Percentiles rank a stretch among this genome's conserved stretches.
phyloP scores from a whole-genome alignment of 2,797 vertebrate species.

The Bovichtus diacanthus region DNA sequence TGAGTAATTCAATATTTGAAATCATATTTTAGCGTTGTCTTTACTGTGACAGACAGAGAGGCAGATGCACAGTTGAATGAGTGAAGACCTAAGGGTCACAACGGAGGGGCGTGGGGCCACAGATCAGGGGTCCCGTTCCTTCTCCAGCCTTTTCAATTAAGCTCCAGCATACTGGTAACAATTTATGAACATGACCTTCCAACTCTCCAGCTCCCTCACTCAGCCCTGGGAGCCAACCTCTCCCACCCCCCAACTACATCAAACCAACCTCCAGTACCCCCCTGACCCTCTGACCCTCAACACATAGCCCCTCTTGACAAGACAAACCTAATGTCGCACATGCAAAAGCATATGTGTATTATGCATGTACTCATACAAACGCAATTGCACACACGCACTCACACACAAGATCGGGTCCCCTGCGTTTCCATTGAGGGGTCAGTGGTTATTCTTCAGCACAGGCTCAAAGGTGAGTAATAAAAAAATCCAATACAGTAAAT shows the following conservation, averaged over 20 bases:
- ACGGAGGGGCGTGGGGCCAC: constrained; percentile 65
- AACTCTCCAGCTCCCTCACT: constrained; percentile 77
- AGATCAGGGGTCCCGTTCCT: constrained; percentile 80
- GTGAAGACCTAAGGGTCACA: constrained; percentile 72
- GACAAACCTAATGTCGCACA: constrained; percentile 62
- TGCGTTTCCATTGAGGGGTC: constrained; percentile 87
- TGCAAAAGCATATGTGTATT: constrained; percentile 61
- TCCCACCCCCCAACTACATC: constrained; percentile 75
- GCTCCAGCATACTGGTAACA: constrained; percentile 72
- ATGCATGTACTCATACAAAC: constrained; percentile 54
- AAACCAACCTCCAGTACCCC: constrained; percentile 70
- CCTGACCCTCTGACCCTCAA: constrained; percentile 73
- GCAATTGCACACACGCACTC: constrained; percentile 16
- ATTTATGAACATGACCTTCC: constrained; percentile 87
- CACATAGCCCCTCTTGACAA: constrained; percentile 62
- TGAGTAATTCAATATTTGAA: constrained; percentile 30
- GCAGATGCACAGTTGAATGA: constrained; percentile 70
- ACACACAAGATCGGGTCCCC: constrained; percentile 44
- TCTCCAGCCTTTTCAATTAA: constrained; percentile 85
- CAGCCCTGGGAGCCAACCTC: constrained; percentile 72
- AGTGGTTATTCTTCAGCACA: constrained; percentile 89
- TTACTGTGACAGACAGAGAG: constrained; percentile 46
- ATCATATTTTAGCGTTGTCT: constrained; percentile 22
- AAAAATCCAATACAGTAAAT: constrained; percentile 91
- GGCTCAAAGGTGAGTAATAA: constrained; percentile 92